phyloP scores from a whole-genome alignment of 1,140 invertebrate genomes.

The Caenorhabditis inopinata region DNA sequence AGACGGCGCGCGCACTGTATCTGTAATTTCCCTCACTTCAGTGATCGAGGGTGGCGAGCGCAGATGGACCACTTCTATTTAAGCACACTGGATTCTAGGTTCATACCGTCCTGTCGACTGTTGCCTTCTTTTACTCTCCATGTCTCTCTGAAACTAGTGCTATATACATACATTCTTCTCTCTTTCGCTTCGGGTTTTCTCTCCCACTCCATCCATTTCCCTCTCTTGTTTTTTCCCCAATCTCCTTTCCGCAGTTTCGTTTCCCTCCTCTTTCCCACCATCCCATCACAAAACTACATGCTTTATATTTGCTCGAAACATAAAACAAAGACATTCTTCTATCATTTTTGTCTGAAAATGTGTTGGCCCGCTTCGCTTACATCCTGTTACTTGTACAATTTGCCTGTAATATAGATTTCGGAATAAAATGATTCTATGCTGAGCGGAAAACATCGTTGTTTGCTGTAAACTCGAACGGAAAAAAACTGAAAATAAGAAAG shows the following conservation, averaged over 20 bases:
- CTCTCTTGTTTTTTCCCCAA: neutral
- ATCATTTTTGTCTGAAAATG: neutral
- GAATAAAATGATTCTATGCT: no score
- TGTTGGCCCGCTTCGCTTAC: neutral
- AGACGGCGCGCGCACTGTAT: conserved; percentile 8
- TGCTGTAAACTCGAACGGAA: no score
- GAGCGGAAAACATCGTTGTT: no score
- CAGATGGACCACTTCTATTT: conserved; percentile 20
- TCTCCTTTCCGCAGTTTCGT: no score
- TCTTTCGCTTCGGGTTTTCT: conserved; percentile 17
- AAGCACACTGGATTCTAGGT: neutral
- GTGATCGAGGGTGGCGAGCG: conserved; percentile 28
- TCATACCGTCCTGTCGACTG: neutral
- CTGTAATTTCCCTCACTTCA: neutral
- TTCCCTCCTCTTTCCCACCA: no score
- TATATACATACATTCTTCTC: neutral
- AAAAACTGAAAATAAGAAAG: no score
- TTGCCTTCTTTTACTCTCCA: neutral
- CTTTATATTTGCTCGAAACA: neutral
- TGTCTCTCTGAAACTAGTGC: neutral
- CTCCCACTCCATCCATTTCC: neutral
- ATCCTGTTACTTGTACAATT: no score
- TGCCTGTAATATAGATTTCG: no score
- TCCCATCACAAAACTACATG: neutral
- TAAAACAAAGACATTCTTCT: neutral